A percentile compares a stretch with the other conserved stretches of the same genome.
Evolutionary conservation across 2,797 vertebrate genomes (phyloP).

Genomic region (Megalops cyprinoides): DNA sequence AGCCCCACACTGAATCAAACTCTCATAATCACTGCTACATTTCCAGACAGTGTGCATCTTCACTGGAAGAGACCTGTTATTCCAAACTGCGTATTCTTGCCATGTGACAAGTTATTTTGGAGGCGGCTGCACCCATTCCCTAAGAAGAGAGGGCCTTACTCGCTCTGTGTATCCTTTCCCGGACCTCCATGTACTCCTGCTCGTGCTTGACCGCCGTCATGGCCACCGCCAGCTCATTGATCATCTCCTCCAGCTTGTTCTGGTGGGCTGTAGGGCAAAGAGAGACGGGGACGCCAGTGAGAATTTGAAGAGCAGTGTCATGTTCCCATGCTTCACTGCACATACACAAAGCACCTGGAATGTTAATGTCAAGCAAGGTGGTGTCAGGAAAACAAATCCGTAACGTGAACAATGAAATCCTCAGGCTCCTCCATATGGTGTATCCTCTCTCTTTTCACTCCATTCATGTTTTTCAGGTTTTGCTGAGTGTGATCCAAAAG

Average conservation of each 20-base stretch:
- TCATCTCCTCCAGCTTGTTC: constrained; percentile 99
- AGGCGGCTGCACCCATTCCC: neutral
- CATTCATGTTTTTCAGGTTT: no score
- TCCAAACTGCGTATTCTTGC: neutral
- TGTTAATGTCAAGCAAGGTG: no score
- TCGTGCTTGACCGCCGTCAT: constrained; percentile 99
- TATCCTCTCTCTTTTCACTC: no score
- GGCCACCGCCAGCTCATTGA: constrained; percentile 94
- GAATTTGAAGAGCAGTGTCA: neutral
- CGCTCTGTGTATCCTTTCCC: constrained; percentile 98
- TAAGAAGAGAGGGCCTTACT: constrained; percentile 70
- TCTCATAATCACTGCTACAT: no score
- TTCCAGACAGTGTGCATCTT: neutral
- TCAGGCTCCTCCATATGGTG: no score
- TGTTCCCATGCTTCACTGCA: no score
- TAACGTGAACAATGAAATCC: no score
- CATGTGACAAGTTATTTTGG: neutral
- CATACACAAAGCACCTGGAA: no score
- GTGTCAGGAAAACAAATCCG: no score
- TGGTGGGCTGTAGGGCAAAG: constrained; percentile 84
- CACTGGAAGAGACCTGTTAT: neutral
- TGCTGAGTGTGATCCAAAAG: no score
- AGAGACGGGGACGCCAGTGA: neutral
- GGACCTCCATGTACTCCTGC: constrained; percentile 99
- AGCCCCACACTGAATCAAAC: no score